Conservation (phyloP, 2,113 vertebrate species). For the Colaptes auratus region DNA sequence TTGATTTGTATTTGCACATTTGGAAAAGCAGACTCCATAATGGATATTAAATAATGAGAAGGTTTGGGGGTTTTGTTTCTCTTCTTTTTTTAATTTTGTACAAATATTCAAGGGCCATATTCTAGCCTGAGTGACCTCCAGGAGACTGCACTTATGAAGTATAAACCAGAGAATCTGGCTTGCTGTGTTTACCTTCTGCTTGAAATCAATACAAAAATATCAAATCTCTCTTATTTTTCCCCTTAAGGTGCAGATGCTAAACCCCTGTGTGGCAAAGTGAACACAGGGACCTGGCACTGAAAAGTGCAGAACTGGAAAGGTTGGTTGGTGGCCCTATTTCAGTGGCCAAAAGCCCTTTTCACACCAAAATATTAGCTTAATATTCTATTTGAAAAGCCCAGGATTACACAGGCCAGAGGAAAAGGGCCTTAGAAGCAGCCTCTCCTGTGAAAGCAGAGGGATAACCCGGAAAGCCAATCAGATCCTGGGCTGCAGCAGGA, state of each 20-base stretch:
- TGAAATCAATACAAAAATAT: background rate
- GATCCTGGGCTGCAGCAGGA: too few species aligned
- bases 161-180: background rate
- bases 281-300: background rate
- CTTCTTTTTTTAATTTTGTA: background rate
- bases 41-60: slow-evolving; percentile 11
- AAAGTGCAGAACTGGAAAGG: background rate
- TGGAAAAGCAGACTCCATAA: slow-evolving; percentile 6
- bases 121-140: background rate
- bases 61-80: background rate
- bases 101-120: background rate
- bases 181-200: background rate
- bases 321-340: background rate
- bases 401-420: background rate
- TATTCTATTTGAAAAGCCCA: background rate
- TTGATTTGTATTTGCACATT: slow-evolving; percentile 11
- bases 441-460: background rate
- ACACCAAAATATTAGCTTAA: background rate
- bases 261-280: background rate
- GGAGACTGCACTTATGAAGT: background rate
- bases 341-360: background rate
- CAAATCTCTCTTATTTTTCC: too few species aligned
- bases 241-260: background rate
- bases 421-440: background rate
- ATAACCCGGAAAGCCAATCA: too few species aligned